Evolutionary conservation across 2,888 invertebrate genomes (phyloP).

Genomic region (Cordylochernes scorpioides): DNA sequence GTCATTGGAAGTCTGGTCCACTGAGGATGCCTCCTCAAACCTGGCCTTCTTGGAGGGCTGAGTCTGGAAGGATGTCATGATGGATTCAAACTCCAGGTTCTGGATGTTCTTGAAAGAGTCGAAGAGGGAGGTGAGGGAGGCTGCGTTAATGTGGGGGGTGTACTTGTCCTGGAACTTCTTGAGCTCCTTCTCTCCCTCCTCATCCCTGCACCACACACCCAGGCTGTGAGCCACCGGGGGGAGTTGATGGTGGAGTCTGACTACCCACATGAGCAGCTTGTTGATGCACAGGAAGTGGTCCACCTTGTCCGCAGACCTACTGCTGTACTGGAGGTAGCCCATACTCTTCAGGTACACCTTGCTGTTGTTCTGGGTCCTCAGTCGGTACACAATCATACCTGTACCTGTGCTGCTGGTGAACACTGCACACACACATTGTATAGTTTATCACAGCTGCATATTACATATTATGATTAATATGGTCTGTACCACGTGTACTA

Average conservation of each 20-base stretch:
- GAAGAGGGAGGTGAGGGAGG: slow-evolving; percentile 2
- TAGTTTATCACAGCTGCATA: no score
- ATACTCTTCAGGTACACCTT: slow-evolving; percentile 1
- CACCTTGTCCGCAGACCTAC: not conserved
- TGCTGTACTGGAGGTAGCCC: slow-evolving; percentile 1
- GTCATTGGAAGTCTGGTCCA: no score
- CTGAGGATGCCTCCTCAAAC: no score
- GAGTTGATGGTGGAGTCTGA: no score
- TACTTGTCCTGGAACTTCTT: slow-evolving; percentile 25
- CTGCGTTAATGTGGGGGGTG: slow-evolving; percentile 10
- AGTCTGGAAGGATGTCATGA: no score
- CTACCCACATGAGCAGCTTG: slow-evolving; percentile 1
- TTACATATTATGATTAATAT: no score
- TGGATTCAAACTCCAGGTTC: no score
- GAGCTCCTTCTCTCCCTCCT: slow-evolving; percentile 42
- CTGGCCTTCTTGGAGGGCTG: no score
- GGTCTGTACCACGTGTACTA: no score
- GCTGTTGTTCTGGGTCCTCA: not conserved
- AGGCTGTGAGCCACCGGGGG: no score
- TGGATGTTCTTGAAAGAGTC: no score
- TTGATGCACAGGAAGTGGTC: slow-evolving; percentile 1
- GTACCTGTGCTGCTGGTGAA: not conserved
- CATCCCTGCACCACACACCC: slow-evolving; percentile 34
- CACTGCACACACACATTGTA: slow-evolving; percentile 2
- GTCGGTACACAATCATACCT: slow-evolving; percentile 1